Evolutionary conservation across 2,797 vertebrate species (phyloP), one percentile per base, ranked within the genome.

Genomic region (Sparus aurata): DNA sequence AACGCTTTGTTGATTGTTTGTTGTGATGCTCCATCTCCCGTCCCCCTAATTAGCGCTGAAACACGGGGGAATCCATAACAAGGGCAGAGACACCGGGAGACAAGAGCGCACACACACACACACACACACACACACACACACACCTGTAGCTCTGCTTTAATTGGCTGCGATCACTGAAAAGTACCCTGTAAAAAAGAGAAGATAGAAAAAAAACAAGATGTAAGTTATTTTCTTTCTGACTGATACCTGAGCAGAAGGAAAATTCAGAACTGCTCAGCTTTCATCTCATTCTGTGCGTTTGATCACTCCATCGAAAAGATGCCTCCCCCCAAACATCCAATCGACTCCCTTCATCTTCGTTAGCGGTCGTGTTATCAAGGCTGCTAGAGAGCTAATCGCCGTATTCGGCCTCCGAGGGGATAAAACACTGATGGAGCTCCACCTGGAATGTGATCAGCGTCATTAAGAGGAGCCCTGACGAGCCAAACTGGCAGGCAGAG

Each of bases 21-120:
- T 70, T 83, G 79, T 77, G 80, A 77, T 77, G 82, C 59, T 77
- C 45, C 4, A 67, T 71, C 65, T 75, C 68, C 61, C 2, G 3
- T 83, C 49, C 66, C 72, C 27, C 77, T 90, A 86, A 91, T 90
- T 90, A 89, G 66, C 11, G 2, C 25, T 16, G 49, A 52, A 78
- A 69, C 86, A 73, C 61, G 1, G 57, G 64, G 80, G 75, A 73
- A 82, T 87, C 78, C 52, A 54, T 60, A 52, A 61, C 69, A 72
- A 67, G 67, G 73, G 64, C 79, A 80, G 50, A 75, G 53, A 79
- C 82, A 46, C 53, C 17, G 5, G 59, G 69, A 27, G 43, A 65
- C 69, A 61, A 71, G 52, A 38, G 47, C 65, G 13, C 41, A 63
- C 23, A 52, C 27, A 27, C 27, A 27, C 27, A 27, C 27, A 27